These are phyloP conservation scores for Tipula helvola DNA, from an alignment of 2,888 invertebrate genomes.

Conservation along the genomic window DNA sequence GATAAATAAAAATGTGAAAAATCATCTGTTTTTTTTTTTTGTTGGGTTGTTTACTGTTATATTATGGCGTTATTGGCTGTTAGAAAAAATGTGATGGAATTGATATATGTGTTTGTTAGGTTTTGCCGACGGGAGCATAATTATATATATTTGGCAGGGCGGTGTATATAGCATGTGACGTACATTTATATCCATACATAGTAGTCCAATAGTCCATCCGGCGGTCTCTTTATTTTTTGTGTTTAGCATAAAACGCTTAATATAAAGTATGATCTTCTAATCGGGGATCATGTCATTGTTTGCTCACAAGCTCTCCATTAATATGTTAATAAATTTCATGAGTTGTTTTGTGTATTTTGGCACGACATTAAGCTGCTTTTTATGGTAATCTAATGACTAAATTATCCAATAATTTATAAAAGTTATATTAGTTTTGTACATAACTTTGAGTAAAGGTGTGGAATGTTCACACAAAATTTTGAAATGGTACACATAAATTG, in stretches of 20 bases:
- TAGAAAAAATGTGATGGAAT: neutral
- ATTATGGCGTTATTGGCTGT: neutral
- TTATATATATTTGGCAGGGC: neutral
- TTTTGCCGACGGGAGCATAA: neutral
- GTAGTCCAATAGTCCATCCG: neutral
- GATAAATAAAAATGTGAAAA: conserved; percentile 1
- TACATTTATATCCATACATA: too few species aligned
- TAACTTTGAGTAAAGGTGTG: too few species aligned
- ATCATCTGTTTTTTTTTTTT: neutral
- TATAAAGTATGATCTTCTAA: neutral
- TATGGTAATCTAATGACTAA: neutral
- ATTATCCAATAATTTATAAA: neutral
- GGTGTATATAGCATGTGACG: neutral
- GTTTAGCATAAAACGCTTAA: neutral
- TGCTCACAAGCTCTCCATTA: neutral
- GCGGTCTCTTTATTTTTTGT: neutral
- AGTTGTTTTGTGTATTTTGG: neutral
- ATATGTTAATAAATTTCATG: neutral
- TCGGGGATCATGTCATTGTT: neutral
- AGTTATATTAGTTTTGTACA: neutral
- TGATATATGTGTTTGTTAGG: neutral
- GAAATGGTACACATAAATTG: too few species aligned
- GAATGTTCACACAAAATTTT: too few species aligned
- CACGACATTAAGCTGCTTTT: neutral
- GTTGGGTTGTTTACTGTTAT: neutral